Evolutionary conservation across 2,888 invertebrate species (phyloP).

Genomic region (Pyrochroa serraticornis): DNA sequence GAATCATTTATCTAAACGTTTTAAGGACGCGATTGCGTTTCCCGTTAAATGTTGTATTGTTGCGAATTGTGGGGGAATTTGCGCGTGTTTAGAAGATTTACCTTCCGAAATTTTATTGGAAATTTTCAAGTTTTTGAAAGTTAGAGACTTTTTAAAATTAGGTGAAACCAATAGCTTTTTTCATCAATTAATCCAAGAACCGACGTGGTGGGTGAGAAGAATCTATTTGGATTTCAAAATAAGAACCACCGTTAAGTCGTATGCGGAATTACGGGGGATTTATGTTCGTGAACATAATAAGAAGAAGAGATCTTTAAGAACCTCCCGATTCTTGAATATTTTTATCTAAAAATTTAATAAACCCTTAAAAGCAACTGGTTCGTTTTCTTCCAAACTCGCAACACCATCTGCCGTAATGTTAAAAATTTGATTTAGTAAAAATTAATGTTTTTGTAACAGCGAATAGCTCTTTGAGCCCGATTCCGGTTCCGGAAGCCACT

Average conservation of each 20-base stretch:
- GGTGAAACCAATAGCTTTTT: slow-evolving; percentile 44
- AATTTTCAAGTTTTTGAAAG: slow-evolving; percentile 45
- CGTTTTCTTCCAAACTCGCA: too few species aligned
- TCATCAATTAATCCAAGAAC: slow-evolving; percentile 35
- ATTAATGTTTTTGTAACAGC: slow-evolving; percentile 34
- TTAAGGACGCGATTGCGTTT: slow-evolving; percentile 50
- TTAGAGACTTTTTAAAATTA: slow-evolving; percentile 36
- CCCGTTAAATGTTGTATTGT: slow-evolving; percentile 45
- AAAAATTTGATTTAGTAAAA: too few species aligned
- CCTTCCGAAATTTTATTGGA: slow-evolving; percentile 54
- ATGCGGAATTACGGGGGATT: not conserved
- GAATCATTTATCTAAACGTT: slow-evolving; percentile 43
- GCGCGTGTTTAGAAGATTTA: slow-evolving; percentile 51
- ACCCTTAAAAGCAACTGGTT: too few species aligned
- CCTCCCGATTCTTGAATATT: too few species aligned
- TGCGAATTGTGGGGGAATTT: slow-evolving; percentile 30
- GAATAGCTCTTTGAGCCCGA: slow-evolving; percentile 35
- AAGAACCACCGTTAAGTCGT: not conserved
- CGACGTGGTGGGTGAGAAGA: slow-evolving; percentile 34
- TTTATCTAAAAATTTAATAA: too few species aligned
- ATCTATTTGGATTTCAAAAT: slow-evolving; percentile 5
- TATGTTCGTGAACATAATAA: not conserved
- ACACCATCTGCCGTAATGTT: too few species aligned
- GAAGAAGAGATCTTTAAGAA: not conserved
- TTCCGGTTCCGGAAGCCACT: slow-evolving; percentile 49